A percentile compares a stretch with the other conserved stretches of the same genome.
Conservation (phyloP, 2,888 invertebrate species). For the Pyrrhia umbra region DNA sequence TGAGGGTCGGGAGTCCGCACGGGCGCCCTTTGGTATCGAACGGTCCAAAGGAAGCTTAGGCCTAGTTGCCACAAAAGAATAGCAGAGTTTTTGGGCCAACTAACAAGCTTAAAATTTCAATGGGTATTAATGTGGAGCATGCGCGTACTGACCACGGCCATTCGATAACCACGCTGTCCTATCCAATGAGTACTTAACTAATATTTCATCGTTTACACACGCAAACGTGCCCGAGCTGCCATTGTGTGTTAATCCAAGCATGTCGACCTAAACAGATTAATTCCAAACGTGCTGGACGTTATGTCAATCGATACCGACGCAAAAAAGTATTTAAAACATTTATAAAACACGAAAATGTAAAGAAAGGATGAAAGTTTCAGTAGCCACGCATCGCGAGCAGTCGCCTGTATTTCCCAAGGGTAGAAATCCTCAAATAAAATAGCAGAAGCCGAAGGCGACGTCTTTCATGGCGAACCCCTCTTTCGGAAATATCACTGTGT, state of each 20-base stretch:
- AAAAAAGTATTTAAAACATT: slow-evolving; percentile 59
- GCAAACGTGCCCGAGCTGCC: slow-evolving; percentile 75
- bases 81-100: slow-evolving; percentile 53
- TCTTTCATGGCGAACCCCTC: slow-evolving; percentile 71
- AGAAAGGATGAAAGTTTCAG: slow-evolving; percentile 62
- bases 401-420: slow-evolving; percentile 70
- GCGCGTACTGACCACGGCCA: slow-evolving; percentile 64
- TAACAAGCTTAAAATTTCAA: slow-evolving; percentile 71
- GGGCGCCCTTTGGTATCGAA: slow-evolving; percentile 72
- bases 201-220: slow-evolving; percentile 82
- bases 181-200: slow-evolving; percentile 72
- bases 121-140: slow-evolving; percentile 63
- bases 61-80: slow-evolving; percentile 73
- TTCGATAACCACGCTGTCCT: slow-evolving; percentile 70
- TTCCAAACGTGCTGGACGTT: slow-evolving; percentile 69
- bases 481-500: slow-evolving; percentile 74
- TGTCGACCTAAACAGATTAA: slow-evolving; percentile 79
- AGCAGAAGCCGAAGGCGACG: slow-evolving; percentile 68
- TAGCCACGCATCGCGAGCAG: slow-evolving; percentile 62
- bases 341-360: slow-evolving; percentile 59
- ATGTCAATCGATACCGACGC: slow-evolving; percentile 56
- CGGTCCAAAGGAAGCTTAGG: slow-evolving; percentile 74
- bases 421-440: slow-evolving; percentile 72
- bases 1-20: slow-evolving; percentile 74
- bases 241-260: slow-evolving; percentile 84